A percentile compares a stretch with the other conserved stretches of the same genome.
phyloP scores from a whole-genome alignment of 1,140 invertebrate species.

The Cephus cinctus region DNA sequence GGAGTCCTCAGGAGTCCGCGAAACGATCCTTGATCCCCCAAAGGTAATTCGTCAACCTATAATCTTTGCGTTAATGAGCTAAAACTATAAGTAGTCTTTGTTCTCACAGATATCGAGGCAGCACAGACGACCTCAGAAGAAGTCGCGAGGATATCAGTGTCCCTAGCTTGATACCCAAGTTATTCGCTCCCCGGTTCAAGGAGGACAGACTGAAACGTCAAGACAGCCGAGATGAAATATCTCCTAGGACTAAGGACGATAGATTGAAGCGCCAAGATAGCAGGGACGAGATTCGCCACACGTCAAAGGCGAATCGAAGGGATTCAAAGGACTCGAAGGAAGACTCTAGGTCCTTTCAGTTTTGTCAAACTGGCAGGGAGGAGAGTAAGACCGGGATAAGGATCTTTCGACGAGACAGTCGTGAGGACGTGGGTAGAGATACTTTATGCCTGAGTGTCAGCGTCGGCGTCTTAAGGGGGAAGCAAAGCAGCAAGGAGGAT shows the following conservation, averaged over 20 bases:
- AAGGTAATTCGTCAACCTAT: constrained; percentile 27
- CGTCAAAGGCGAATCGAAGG: constrained; percentile 2
- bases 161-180: constrained; percentile 50
- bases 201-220: constrained; percentile 23
- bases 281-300: constrained; percentile 39
- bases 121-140: constrained; percentile 48
- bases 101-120: constrained; percentile 43
- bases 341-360: not conserved
- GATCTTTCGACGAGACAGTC: constrained; percentile 29
- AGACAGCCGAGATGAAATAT: constrained; percentile 5
- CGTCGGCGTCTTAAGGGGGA: constrained; percentile 23
- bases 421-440: constrained; percentile 36
- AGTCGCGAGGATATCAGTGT: constrained; percentile 48
- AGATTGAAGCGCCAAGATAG: constrained; percentile 44
- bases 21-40: constrained; percentile 51
- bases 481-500: constrained; percentile 27
- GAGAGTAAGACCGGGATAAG: constrained; percentile 24
- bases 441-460: constrained; percentile 22
- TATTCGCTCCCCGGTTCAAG: constrained; percentile 39
- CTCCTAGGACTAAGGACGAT: constrained; percentile 9
- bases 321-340: constrained; percentile 19
- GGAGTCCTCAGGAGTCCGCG: constrained; percentile 45
- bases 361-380: constrained; percentile 13
- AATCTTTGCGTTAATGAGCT: not conserved
- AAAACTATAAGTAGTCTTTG: constrained; percentile 3